Percentiles rank a stretch among this genome's conserved stretches.
Evolutionary conservation across 2,113 vertebrate genomes (phyloP).

Genomic region (Ondatra zibethicus): DNA sequence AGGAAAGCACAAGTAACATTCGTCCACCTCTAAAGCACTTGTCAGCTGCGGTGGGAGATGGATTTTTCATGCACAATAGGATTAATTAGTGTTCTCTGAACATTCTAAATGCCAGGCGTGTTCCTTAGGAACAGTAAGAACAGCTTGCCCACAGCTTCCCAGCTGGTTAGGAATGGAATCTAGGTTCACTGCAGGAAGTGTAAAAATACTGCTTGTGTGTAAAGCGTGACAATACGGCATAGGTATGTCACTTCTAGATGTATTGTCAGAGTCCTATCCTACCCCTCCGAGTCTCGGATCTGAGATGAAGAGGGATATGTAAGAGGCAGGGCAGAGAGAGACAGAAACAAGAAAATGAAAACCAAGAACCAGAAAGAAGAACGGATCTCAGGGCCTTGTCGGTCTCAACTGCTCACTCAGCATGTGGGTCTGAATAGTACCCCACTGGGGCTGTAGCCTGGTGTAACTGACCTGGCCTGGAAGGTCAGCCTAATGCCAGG

Average conservation of each 20-base stretch:
- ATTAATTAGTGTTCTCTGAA: neutral
- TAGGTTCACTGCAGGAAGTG: neutral
- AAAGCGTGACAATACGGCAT: neutral
- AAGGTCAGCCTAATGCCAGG: conserved; percentile 47
- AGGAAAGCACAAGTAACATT: neutral
- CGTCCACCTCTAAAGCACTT: neutral
- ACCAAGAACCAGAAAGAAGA: neutral
- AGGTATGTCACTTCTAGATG: neutral
- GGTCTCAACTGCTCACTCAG: neutral
- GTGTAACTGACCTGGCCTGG: neutral
- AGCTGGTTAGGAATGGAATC: neutral
- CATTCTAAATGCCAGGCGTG: neutral
- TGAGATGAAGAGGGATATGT: neutral
- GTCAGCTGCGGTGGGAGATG: neutral
- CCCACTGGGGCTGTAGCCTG: neutral
- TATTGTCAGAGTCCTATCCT: neutral
- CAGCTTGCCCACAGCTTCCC: neutral
- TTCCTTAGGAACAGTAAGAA: neutral
- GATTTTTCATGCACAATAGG: neutral
- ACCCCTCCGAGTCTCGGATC: neutral
- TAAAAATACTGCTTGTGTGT: neutral
- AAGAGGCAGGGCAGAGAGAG: neutral
- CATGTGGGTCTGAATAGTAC: neutral
- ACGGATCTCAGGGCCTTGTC: neutral
- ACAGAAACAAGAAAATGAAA: neutral